Conservation (phyloP, 2,113 vertebrate species). For the Microcebus griseorufus region DNA sequence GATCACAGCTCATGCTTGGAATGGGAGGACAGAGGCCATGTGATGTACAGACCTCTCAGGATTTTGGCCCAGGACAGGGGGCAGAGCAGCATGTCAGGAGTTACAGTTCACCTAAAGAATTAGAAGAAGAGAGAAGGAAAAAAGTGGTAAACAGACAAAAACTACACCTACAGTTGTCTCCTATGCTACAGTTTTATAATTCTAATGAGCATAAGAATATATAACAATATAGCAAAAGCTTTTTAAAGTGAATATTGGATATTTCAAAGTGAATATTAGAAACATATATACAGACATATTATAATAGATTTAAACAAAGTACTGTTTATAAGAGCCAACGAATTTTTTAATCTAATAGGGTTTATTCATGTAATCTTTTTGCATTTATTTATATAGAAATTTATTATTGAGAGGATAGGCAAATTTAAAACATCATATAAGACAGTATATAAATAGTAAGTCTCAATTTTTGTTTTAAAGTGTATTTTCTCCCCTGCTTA, state of each 20-base stretch:
- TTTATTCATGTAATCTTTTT: conserved; percentile 9
- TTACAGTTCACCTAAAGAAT: neutral
- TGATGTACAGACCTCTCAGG: neutral
- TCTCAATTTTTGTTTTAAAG: neutral
- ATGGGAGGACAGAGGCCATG: neutral
- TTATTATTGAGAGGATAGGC: neutral
- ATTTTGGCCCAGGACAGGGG: neutral
- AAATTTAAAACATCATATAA: neutral
- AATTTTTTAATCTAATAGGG: neutral
- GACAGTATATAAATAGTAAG: neutral
- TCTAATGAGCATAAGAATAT: neutral
- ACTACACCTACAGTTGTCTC: neutral
- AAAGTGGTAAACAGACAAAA: neutral
- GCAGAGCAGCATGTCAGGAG: neutral
- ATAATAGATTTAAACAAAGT: conserved; percentile 5
- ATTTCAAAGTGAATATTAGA: neutral
- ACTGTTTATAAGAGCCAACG: neutral
- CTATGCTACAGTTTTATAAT: neutral
- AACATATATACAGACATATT: neutral
- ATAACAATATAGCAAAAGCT: neutral
- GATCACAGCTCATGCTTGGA: conserved; percentile 6
- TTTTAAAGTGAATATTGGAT: conserved; percentile 18
- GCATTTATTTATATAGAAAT: neutral
- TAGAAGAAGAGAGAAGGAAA: neutral
- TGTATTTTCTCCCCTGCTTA: neutral